A percentile compares a stretch with the other conserved stretches of the same genome.
phyloP scores from a whole-genome alignment of 2,888 invertebrate genomes.

The Crocallis elinguaria region DNA sequence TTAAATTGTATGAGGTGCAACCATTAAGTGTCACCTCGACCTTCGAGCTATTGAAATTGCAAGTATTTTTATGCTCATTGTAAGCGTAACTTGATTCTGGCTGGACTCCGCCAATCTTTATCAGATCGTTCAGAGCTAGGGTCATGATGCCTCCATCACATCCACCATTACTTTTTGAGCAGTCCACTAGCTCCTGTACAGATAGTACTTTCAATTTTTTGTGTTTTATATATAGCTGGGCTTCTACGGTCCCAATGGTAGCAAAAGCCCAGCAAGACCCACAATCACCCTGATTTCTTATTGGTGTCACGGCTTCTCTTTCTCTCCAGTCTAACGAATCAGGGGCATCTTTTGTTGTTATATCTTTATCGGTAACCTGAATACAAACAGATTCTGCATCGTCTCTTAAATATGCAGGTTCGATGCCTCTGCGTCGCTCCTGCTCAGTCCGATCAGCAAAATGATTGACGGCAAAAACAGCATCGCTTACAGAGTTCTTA shows the following conservation, averaged over 20 bases:
- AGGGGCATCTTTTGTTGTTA: constrained; percentile 3
- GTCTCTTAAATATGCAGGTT: too few relatives aligned
- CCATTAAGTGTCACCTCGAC: not conserved
- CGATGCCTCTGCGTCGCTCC: not conserved
- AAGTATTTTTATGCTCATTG: not conserved
- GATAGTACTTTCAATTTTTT: constrained; percentile 9
- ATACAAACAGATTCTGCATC: not conserved
- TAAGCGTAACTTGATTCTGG: constrained; percentile 14
- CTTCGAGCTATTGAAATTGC: not conserved
- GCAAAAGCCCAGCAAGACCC: constrained; percentile 21
- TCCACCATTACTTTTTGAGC: not conserved
- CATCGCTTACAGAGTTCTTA: not conserved
- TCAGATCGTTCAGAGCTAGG: not conserved
- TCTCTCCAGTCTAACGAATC: constrained; percentile 4
- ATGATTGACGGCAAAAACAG: constrained; percentile 4
- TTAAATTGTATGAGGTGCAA: not conserved
- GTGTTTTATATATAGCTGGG: constrained; percentile 7
- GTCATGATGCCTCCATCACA: not conserved
- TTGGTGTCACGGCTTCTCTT: not conserved
- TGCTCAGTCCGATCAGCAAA: constrained; percentile 7
- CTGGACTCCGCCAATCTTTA: not conserved
- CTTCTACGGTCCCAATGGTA: constrained; percentile 13
- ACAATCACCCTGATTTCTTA: constrained; percentile 4
- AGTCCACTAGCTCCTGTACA: constrained; percentile 16
- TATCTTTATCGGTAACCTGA: not conserved